A percentile compares a stretch with the other conserved stretches of the same genome.
Conservation (phyloP, 2,888 invertebrate genomes). For the Lymantria dispar region DNA sequence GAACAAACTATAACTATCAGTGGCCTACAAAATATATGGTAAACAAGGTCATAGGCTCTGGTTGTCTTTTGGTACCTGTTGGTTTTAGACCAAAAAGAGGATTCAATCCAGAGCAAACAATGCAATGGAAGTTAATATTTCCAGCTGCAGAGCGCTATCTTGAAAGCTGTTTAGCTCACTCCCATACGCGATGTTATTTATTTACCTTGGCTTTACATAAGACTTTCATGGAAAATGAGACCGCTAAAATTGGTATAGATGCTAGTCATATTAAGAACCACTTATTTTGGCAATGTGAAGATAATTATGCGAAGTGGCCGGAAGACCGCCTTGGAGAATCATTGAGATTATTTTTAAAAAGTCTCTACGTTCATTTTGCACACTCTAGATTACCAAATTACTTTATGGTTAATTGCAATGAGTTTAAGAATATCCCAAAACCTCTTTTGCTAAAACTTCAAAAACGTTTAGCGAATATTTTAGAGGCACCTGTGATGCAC, state of each 20-base stretch:
- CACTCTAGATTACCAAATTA: conserved; percentile 86
- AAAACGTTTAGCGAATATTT: conserved; percentile 84
- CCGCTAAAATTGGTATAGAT: conserved; percentile 84
- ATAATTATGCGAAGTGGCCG: conserved; percentile 87
- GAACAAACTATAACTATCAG: conserved; percentile 81
- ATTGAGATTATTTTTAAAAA: conserved; percentile 83
- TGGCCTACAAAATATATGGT: conserved; percentile 89
- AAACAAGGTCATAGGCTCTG: conserved; percentile 84
- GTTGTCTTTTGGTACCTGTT: conserved; percentile 87
- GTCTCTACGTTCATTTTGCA: conserved; percentile 84
- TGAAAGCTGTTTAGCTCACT: conserved; percentile 86
- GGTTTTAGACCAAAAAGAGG: conserved; percentile 85
- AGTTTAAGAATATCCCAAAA: conserved; percentile 87
- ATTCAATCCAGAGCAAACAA: conserved; percentile 82
- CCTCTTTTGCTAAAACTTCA: conserved; percentile 85
- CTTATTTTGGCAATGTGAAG: conserved; percentile 90
- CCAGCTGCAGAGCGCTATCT: conserved; percentile 89
- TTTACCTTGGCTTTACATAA: conserved; percentile 87
- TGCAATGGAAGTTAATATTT: conserved; percentile 91
- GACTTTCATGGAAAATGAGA: conserved; percentile 86
- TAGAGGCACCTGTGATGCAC: conserved; percentile 88
- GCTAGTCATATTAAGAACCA: conserved; percentile 88
- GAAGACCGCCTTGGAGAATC: conserved; percentile 88
- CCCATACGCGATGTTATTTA: conserved; percentile 87
- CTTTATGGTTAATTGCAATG: conserved; percentile 87